These are phyloP conservation scores for Xestia ashworthii DNA, from an alignment of 2,888 invertebrate species.

Conservation along the genomic window DNA sequence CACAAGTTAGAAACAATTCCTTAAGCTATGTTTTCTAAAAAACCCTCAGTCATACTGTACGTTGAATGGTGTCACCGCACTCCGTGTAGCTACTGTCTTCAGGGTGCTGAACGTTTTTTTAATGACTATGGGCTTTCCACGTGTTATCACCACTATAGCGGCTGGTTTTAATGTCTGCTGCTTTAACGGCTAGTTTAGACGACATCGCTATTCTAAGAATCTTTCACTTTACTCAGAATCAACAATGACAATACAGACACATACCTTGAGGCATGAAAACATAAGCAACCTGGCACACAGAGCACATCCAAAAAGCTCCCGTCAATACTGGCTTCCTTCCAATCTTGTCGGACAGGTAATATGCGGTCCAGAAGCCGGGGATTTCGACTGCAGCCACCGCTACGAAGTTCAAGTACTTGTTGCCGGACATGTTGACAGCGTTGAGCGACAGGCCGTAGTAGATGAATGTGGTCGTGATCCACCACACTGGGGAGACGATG, in stretches of 20 bases:
- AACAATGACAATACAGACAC: constrained; percentile 15
- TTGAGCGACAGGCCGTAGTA: constrained; percentile 93
- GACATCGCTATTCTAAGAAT: background rate
- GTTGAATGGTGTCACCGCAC: background rate
- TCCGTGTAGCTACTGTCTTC: background rate
- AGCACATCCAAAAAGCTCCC: constrained; percentile 90
- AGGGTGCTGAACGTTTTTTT: background rate
- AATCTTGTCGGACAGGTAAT: constrained; percentile 90
- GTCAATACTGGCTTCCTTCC: constrained; percentile 91
- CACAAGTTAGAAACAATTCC: background rate
- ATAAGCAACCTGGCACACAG: constrained; percentile 89
- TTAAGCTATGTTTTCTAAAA: background rate
- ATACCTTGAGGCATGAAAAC: constrained; percentile 89
- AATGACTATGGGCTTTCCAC: background rate
- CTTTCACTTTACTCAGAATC: background rate
- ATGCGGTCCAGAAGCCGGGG: constrained; percentile 91
- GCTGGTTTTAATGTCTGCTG: background rate
- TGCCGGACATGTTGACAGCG: constrained; percentile 92
- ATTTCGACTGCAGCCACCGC: constrained; percentile 92
- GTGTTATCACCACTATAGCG: background rate
- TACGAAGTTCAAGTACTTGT: constrained; percentile 92
- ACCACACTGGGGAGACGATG: constrained; percentile 88
- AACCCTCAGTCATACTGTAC: background rate
- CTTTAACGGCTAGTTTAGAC: background rate
- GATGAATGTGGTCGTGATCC: constrained; percentile 92